Base-by-base conservation (phyloP, 2,797 vertebrate genomes). In the Buphagus erythrorhynchus region DNA sequence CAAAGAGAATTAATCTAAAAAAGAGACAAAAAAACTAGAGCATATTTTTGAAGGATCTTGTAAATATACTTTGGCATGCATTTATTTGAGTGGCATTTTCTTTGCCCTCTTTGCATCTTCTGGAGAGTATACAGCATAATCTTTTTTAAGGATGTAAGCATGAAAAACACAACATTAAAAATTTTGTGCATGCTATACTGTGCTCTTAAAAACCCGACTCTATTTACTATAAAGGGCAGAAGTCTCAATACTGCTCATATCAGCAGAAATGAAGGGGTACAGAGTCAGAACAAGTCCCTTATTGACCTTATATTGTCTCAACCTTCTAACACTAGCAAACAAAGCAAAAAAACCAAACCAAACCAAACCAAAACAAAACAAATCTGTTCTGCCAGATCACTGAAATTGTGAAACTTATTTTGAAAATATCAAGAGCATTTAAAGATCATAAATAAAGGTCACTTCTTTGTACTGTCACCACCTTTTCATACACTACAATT, bases 401-500 rank as follows among this genome's bases (percentile, higher is more conserved):
- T 57, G 75, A 67, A 94, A 63, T 38, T 78, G n/a, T 75, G 19
- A 72, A 65, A 89, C 73, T 66, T 95, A 58, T 68, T 96, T 96
- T 92, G 93, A 63, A 95, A 94, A 95, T 80, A 92, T 62, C 90
- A 91, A 91, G 49, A 79, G 18, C 58, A 79, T 95, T 96, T 94
- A 95, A 96, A 97, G 91, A 96, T 92, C 92, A 81, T 78, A 72
- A 95, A 84, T 90, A 96, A 96, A 95, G 82, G 91, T 93, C 89
- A 91, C 43, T 89, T 65, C 86, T 95, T 89, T 90, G 46, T 88
- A 93, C 75, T 74, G 62, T 65, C 74, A 77, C 49, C 91, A 90
- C 91, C 76, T 94, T 68, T 88, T 90, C 68, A 85, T 86, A 81
- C 33, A 79, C 88, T 85, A 66, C 57, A 69, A 58, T 17, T 95